A percentile compares a stretch with the other conserved stretches of the same genome.
These are phyloP conservation scores for Poicephalus gulielmi DNA, from an alignment of 2,113 vertebrate genomes.

Conservation along the genomic window DNA sequence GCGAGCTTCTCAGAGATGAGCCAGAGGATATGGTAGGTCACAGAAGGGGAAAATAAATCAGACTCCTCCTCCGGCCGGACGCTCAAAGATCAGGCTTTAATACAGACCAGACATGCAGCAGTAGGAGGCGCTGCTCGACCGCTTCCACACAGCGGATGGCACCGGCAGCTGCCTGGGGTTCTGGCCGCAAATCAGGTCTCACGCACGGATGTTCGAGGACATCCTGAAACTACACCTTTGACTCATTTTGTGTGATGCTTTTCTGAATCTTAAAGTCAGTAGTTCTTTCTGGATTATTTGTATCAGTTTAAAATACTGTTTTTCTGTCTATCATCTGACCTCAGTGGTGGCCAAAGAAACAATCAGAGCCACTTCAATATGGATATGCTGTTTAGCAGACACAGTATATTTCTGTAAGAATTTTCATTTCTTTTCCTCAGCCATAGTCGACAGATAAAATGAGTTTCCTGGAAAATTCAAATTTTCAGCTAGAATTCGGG, in stretches of 20 bases:
- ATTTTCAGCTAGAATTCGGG: neutral
- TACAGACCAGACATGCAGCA: neutral
- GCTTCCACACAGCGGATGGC: neutral
- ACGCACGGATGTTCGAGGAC: too few species aligned
- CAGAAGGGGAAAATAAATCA: neutral
- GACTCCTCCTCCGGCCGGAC: neutral
- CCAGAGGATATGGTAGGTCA: neutral
- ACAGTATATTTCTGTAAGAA: neutral
- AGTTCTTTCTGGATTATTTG: neutral
- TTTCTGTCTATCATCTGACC: neutral
- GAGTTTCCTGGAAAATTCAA: neutral
- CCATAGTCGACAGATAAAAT: neutral
- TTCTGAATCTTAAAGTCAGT: neutral
- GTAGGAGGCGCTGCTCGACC: conserved; percentile 57
- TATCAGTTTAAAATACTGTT: neutral
- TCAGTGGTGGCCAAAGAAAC: neutral
- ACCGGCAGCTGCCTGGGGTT: rapidly evolving
- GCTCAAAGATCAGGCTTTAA: rapidly evolving
- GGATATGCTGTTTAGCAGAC: neutral
- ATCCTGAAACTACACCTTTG: neutral
- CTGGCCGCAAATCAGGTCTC: too few species aligned
- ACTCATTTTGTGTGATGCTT: neutral
- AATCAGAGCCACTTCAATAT: neutral
- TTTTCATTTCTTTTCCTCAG: neutral
- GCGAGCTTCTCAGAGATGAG: neutral